Evolutionary conservation across 2,888 invertebrate genomes (phyloP).

Genomic region (Epistrophella euchroma): DNA sequence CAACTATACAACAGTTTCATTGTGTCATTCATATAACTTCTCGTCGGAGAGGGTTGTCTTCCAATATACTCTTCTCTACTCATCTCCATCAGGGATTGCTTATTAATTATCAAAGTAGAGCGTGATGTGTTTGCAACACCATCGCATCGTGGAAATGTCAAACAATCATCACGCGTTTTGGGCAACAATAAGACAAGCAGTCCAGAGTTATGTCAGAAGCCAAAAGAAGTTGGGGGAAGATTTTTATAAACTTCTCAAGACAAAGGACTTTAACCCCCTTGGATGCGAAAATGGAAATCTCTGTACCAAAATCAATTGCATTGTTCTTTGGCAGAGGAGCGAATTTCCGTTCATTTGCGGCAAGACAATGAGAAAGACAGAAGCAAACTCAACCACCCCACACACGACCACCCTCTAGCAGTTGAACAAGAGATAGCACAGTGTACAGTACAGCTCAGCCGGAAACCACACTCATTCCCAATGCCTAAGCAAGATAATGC

Average conservation of each 20-base stretch:
- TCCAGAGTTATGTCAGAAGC: not conserved
- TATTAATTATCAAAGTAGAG: constrained; percentile 69
- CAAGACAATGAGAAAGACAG: constrained; percentile 59
- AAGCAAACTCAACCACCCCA: constrained; percentile 21
- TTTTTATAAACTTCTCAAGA: constrained; percentile 50
- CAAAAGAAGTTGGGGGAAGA: not conserved
- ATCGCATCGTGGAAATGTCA: constrained; percentile 55
- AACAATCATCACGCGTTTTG: constrained; percentile 50
- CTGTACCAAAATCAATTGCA: constrained; percentile 64
- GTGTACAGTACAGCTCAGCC: constrained; percentile 4
- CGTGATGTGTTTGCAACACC: constrained; percentile 28
- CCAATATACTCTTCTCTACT: not conserved
- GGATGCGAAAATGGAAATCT: constrained; percentile 13
- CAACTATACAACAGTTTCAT: constrained; percentile 55
- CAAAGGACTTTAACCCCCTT: constrained; percentile 22
- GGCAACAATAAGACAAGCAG: constrained; percentile 18
- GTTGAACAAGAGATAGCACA: constrained; percentile 24
- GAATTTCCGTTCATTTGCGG: constrained; percentile 74
- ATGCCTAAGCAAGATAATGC: constrained; percentile 1
- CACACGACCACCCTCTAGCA: not conserved
- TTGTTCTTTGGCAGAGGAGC: constrained; percentile 70
- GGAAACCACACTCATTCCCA: constrained; percentile 70
- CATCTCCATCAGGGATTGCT: constrained; percentile 41
- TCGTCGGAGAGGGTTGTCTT: constrained; percentile 30
- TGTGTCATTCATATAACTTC: constrained; percentile 67